Conservation (phyloP, 2,888 invertebrate species). For the Hedychridium roseum region DNA sequence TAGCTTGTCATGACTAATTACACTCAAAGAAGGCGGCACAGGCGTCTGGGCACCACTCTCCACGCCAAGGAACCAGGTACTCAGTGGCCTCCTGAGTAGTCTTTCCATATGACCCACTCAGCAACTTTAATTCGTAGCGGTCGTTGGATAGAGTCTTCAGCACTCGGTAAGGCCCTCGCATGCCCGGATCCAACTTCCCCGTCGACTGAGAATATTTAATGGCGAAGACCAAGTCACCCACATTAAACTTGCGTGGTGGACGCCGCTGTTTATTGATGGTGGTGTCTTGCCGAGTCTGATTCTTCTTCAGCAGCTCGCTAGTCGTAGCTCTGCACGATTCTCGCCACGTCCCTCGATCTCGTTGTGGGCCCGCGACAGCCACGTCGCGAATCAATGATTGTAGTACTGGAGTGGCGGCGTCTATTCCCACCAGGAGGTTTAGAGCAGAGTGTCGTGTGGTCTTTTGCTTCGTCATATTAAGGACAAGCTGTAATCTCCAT, state of each 20-base stretch:
- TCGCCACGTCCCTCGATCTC: not conserved
- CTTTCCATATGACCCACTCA: slow-evolving; percentile 1
- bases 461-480: not conserved
- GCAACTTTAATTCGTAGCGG: not conserved
- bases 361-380: not conserved
- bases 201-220: not conserved
- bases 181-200: not conserved
- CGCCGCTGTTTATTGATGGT: not conserved
- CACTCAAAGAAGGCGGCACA: not conserved
- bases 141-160: not conserved
- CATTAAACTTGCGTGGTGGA: not conserved
- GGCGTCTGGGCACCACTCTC: not conserved
- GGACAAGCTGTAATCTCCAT: slow-evolving; percentile 1
- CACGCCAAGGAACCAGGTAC: not conserved
- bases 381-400: not conserved
- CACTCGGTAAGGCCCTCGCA: not conserved
- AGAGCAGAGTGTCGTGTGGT: not conserved
- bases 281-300: not conserved
- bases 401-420: not conserved
- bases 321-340: not conserved
- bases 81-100: not conserved
- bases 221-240: not conserved
- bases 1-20: too few species aligned
- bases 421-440: not conserved
- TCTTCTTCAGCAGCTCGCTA: not conserved